Conservation (phyloP, 2,113 vertebrate genomes). For the Hemiscyllium ocellatum region DNA sequence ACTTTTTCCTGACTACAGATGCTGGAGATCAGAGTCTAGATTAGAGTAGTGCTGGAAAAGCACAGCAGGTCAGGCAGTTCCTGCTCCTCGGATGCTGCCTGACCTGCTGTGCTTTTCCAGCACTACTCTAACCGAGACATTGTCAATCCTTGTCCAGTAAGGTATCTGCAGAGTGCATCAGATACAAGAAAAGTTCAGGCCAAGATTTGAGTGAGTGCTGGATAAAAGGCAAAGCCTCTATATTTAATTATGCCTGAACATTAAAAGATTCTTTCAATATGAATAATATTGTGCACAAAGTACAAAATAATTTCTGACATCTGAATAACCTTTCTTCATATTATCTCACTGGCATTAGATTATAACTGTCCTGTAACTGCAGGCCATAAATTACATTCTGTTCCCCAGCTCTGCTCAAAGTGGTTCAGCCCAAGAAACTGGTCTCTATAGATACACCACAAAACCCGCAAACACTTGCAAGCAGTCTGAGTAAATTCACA, state of each 20-base stretch:
- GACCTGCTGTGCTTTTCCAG: no score
- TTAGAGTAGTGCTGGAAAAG: no score
- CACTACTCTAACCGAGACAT: not conserved
- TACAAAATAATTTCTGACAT: not conserved
- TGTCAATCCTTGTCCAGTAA: not conserved
- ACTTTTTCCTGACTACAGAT: no score
- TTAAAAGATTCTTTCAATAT: not conserved
- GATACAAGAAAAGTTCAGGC: not conserved
- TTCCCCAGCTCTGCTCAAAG: not conserved
- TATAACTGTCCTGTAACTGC: not conserved
- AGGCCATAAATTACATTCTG: not conserved
- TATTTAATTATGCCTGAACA: not conserved
- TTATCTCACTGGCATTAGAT: not conserved
- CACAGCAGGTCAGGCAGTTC: no score
- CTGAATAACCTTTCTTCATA: not conserved
- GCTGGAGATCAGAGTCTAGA: no score
- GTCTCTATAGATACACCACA: not conserved
- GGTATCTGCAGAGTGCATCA: not conserved
- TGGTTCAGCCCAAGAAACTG: not conserved
- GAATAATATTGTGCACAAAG: not conserved
- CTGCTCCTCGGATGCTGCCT: no score
- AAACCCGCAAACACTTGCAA: not conserved
- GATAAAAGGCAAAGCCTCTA: not conserved
- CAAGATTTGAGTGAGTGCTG: not conserved
- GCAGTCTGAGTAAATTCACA: not conserved